Base-by-base conservation (phyloP, 2,888 invertebrate species). In the Onthophagus sagittarius region DNA sequence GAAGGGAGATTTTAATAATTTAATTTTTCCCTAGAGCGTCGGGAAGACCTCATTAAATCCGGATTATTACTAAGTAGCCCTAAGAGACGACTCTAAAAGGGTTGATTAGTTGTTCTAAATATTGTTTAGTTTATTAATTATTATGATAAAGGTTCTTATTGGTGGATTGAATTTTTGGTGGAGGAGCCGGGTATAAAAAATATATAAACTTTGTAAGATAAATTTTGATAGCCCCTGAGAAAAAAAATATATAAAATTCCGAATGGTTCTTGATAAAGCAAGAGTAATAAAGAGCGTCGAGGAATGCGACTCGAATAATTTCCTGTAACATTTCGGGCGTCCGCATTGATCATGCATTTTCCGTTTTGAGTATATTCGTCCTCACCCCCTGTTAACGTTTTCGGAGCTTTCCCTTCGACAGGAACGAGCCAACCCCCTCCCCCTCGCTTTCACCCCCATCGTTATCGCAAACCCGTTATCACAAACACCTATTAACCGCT, bases 301-400 rank as follows among this genome's bases (percentile, higher is more conserved):
- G 74, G 39, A 70, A 74, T 72, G 69, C 67, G 63, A 73, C 73
- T 73, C 70, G 70, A 81, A 84, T 83, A 83, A 83, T 84, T 84
- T 83, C 83, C 83, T 83, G 83, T 80, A 80, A 79, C 81, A 79
- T 72, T 82, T 67, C 32, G 80, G 81, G 81, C 82, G 80, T 83
- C 82, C 82, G 82, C 84, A 84, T 84, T 85, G 85, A 85, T 85
- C 85, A 84, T 85, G 81, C 83, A 85, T 84, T 84, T 85, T 85
- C 85, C 85, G 84, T 83, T 85, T 85, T 84, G 84, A 85, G 84
- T 84, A 84, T 85, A 85, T 85, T 84, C 84, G 84, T 81, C 82
- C 80, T 84, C 84, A 84, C 81, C 82, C 80, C 75, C 72, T 23
- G 81, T 53, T 53, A 11, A 53, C 9, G 39, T 11, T 53, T 53